These are phyloP conservation scores for Eriocheir sinensis DNA, from an alignment of 1,140 invertebrate species.

Conservation along the genomic window DNA sequence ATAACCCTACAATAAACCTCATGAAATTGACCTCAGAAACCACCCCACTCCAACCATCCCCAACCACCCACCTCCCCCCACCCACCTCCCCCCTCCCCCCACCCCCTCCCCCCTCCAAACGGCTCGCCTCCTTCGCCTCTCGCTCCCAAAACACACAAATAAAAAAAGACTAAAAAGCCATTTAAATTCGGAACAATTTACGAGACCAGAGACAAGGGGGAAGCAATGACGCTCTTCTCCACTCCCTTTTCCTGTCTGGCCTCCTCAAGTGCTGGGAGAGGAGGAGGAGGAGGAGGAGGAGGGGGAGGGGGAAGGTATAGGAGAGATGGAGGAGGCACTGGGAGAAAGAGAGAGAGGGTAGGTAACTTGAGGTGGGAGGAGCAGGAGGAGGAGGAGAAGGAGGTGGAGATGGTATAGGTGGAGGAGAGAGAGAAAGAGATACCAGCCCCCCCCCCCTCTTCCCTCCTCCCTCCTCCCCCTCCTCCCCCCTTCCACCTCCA, in stretches of 20 bases:
- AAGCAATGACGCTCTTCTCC: constrained; percentile 68
- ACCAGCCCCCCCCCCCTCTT: too few species aligned
- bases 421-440: not conserved
- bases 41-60: not conserved
- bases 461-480: not conserved
- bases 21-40: not conserved
- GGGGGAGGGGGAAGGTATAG: not conserved
- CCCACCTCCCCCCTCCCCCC: not conserved
- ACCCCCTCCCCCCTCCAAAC: too few species aligned
- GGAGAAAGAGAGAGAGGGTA: not conserved
- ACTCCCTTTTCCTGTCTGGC: constrained; percentile 72
- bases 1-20: not conserved
- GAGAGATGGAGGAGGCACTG: not conserved
- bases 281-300: not conserved
- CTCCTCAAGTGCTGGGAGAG: constrained; percentile 55
- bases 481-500: not conserved
- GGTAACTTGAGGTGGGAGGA: too few species aligned
- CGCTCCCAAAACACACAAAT: constrained; percentile 73
- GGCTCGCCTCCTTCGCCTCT: constrained; percentile 69
- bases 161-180: constrained; percentile 73
- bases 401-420: not conserved
- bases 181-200: constrained; percentile 75
- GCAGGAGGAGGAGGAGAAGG: not conserved
- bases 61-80: not conserved
- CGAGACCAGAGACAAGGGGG: constrained; percentile 62